Evolutionary conservation across 23 tunicate species (phyloP).

Genomic region (Trididemnum miniatum): DNA sequence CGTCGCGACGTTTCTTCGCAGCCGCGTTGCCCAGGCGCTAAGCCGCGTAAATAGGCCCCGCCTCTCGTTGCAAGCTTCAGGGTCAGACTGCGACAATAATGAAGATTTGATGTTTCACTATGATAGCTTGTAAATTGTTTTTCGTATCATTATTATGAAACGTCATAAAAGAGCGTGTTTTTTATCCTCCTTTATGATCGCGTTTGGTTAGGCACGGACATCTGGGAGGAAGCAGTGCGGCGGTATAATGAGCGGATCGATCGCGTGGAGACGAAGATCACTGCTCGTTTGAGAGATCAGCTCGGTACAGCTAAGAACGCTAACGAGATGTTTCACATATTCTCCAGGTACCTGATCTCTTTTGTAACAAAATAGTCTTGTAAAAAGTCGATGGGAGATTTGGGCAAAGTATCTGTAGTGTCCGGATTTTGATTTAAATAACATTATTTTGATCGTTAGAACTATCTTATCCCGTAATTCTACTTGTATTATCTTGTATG

Average conservation of each 20-base stretch:
- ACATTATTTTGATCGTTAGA: too few species aligned
- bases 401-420: too few species aligned
- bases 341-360: conserved; percentile 95
- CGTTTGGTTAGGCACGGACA: conserved; percentile 68
- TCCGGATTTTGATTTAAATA: too few species aligned
- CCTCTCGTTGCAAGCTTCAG: too few species aligned
- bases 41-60: too few species aligned
- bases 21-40: too few species aligned
- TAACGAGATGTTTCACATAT: conserved; percentile 96
- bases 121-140: background rate
- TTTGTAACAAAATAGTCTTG: too few species aligned
- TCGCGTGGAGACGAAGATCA: conserved; percentile 91
- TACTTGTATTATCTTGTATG: too few species aligned
- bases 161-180: background rate
- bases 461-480: too few species aligned
- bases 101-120: background rate
- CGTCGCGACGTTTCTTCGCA: too few species aligned
- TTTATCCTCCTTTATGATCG: background rate
- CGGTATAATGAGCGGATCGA: conserved; percentile 96
- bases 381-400: too few species aligned
- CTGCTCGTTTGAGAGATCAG: conserved; percentile 91
- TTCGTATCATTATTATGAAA: background rate
- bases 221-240: conserved; percentile 90
- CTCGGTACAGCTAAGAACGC: conserved; percentile 97
- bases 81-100: too few species aligned